Evolutionary conservation across 2,797 vertebrate genomes (phyloP).

Genomic region (Xerus rutilus): DNA sequence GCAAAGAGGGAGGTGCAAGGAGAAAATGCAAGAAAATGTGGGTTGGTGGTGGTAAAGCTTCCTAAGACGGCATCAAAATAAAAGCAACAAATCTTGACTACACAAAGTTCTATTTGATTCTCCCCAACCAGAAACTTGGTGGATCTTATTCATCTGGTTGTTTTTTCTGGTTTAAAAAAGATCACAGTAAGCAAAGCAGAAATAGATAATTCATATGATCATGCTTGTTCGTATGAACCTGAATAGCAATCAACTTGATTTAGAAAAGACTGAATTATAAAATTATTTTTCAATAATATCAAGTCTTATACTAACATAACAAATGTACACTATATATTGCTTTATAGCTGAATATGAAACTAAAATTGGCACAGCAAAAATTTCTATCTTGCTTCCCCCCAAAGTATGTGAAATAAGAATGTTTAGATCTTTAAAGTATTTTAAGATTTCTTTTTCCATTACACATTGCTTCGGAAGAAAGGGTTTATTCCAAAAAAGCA

Average conservation of each 20-base stretch:
- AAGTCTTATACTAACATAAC: conserved; percentile 32
- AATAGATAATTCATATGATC: conserved; percentile 55
- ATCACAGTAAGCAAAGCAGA: conserved; percentile 52
- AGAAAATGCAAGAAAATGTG: conserved; percentile 46
- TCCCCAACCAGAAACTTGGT: conserved; percentile 38
- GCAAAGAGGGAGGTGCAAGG: background rate
- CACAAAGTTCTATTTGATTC: conserved; percentile 16
- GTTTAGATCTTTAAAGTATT: conserved; percentile 56
- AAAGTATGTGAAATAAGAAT: conserved; percentile 65
- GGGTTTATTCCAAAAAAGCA: conserved; percentile 44
- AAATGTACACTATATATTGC: conserved; percentile 19
- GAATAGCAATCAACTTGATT: background rate
- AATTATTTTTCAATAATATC: conserved; percentile 56
- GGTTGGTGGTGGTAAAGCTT: background rate
- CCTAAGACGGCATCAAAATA: conserved; percentile 17
- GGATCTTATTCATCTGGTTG: conserved; percentile 24
- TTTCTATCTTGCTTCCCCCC: conserved; percentile 55
- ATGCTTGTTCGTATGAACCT: background rate
- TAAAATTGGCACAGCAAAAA: conserved; percentile 68
- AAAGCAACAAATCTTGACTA: conserved; percentile 52
- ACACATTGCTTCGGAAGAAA: conserved; percentile 61
- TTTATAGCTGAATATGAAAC: conserved; percentile 57
- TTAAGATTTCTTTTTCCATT: conserved; percentile 69
- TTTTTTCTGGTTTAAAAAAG: conserved; percentile 61
- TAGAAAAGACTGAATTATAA: conserved; percentile 57